Evolutionary conservation across 2,797 vertebrate genomes (phyloP).

Genomic region (Petrocephalus sullivani): DNA sequence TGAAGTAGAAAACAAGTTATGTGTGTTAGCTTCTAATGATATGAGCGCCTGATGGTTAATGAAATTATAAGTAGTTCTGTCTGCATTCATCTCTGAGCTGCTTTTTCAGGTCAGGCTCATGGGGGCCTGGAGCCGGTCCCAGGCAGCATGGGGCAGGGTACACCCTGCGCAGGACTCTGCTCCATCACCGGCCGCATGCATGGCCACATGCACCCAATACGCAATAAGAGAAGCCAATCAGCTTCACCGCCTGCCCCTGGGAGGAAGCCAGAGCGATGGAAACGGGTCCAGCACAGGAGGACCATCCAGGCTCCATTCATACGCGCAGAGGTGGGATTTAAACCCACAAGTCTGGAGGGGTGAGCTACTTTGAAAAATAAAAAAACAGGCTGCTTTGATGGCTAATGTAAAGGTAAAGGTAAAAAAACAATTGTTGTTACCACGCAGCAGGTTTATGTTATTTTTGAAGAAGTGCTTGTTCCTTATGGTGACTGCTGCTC

Average conservation of each 20-base stretch:
- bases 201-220: too few relatives aligned
- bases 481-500: background rate
- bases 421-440: background rate
- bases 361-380: background rate
- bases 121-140: too few relatives aligned
- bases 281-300: background rate
- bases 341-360: background rate
- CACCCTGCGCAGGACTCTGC: too few relatives aligned
- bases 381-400: background rate
- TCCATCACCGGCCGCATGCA: too few relatives aligned
- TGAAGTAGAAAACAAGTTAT: too few relatives aligned
- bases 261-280: background rate
- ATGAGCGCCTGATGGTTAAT: too few relatives aligned
- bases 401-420: background rate
- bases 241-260: background rate
- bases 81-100: too few relatives aligned
- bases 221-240: too few relatives aligned
- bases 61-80: too few relatives aligned
- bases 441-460: background rate
- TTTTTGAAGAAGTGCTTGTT: background rate
- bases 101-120: too few relatives aligned
- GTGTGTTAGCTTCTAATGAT: too few relatives aligned
- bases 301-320: background rate
- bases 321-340: background rate
- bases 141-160: too few relatives aligned